These are phyloP conservation scores for Chaetodon auriga DNA, from an alignment of 2,113 vertebrate species.

Conservation along the genomic window DNA sequence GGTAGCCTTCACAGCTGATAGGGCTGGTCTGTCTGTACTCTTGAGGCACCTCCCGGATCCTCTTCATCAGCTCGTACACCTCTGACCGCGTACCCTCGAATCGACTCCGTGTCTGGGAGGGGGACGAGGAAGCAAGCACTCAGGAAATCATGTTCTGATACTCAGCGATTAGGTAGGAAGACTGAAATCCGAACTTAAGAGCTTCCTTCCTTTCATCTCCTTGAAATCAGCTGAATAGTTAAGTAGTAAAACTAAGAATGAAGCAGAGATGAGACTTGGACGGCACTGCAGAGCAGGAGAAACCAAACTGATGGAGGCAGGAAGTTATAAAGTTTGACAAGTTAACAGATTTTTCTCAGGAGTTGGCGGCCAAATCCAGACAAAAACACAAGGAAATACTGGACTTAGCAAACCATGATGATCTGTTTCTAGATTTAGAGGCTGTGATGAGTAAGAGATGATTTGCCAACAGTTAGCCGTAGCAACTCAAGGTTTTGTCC, in stretches of 20 bases:
- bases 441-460: background rate
- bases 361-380: too few species aligned
- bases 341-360: background rate
- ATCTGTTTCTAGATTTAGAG: background rate
- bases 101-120: slow-evolving; percentile 91
- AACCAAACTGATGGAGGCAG: background rate
- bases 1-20: slow-evolving; percentile 94
- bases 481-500: background rate
- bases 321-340: background rate
- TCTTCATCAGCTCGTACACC: slow-evolving; percentile 95
- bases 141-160: slow-evolving; percentile 42
- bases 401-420: background rate
- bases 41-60: slow-evolving; percentile 91
- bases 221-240: background rate
- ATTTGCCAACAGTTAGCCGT: background rate
- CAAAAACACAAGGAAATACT: background rate
- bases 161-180: slow-evolving; percentile 6
- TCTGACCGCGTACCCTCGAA: slow-evolving; percentile 96
- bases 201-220: background rate
- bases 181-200: slow-evolving; percentile 3
- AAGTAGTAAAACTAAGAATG: slow-evolving; percentile 6
- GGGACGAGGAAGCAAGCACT: slow-evolving; percentile 31
- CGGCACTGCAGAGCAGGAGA: background rate
- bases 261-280: background rate
- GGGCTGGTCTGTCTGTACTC: slow-evolving; percentile 93